These are phyloP conservation scores for Drosophila parthenogenetica DNA, from an alignment of 2,888 invertebrate species.

Conservation along the genomic window DNA sequence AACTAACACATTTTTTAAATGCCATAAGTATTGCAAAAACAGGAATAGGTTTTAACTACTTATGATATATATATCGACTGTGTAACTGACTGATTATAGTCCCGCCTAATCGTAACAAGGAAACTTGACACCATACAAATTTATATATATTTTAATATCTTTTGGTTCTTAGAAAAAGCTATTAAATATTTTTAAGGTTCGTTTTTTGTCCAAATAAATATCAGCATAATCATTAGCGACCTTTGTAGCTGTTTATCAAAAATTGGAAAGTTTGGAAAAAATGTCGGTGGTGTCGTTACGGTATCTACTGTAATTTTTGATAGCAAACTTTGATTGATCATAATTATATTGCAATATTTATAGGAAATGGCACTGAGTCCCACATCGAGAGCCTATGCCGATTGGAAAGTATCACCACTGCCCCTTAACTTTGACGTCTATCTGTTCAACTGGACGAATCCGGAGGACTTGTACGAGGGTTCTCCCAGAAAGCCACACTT, in stretches of 20 bases:
- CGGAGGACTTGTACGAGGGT: slow-evolving; percentile 87
- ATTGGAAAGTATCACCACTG: slow-evolving; percentile 90
- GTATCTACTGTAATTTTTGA: background rate
- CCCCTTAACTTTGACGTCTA: slow-evolving; percentile 89
- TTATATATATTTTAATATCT: too few relatives aligned
- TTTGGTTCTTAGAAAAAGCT: too few relatives aligned
- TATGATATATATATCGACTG: too few relatives aligned
- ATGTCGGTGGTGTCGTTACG: background rate
- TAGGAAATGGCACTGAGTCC: slow-evolving; percentile 89
- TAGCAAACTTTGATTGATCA: slow-evolving; percentile 3
- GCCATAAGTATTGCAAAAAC: background rate
- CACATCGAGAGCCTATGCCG: slow-evolving; percentile 87
- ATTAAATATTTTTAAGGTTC: too few relatives aligned
- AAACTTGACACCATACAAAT: too few relatives aligned
- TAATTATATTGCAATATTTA: background rate
- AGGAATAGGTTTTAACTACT: too few relatives aligned
- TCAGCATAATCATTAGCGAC: background rate
- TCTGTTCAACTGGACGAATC: slow-evolving; percentile 93
- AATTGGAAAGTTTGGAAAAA: background rate
- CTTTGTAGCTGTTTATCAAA: background rate
- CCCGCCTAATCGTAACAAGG: too few relatives aligned
- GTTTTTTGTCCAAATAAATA: background rate
- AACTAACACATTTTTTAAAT: background rate
- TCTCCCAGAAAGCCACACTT: slow-evolving; percentile 87
- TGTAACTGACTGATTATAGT: background rate